Evolutionary conservation across 2,888 invertebrate species (phyloP).

Genomic region (Epicampocera succincta): DNA sequence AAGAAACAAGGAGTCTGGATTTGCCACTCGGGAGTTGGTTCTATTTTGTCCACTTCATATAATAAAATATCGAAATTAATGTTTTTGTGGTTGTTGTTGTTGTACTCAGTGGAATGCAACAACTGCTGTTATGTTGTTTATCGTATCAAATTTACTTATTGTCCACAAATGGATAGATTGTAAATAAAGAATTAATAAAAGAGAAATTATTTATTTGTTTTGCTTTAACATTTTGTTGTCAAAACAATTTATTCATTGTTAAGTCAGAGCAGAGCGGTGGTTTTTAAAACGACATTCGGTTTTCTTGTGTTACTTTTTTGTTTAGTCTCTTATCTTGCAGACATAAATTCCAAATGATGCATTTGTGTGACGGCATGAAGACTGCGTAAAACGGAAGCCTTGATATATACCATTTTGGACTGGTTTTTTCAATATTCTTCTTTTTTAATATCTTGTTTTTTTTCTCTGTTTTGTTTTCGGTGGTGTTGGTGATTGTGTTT

Average conservation of each 20-base stretch:
- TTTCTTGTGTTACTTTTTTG: too few species aligned
- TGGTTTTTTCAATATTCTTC: not conserved
- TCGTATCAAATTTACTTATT: too few species aligned
- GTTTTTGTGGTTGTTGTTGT: too few species aligned
- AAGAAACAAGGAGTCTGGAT: too few species aligned
- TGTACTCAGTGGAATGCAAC: too few species aligned
- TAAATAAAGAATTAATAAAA: too few species aligned
- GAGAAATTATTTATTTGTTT: too few species aligned
- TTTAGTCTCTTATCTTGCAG: slow-evolving; percentile 50
- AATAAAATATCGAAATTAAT: too few species aligned
- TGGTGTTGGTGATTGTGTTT: slow-evolving; percentile 21
- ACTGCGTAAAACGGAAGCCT: slow-evolving; percentile 63
- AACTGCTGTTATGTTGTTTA: too few species aligned
- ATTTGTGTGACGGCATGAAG: slow-evolving; percentile 19
- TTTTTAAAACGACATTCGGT: slow-evolving; percentile 31
- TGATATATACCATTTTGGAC: slow-evolving; percentile 48
- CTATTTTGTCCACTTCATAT: too few species aligned
- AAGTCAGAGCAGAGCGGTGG: slow-evolving; percentile 43
- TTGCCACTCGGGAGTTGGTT: too few species aligned
- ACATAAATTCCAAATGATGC: slow-evolving; percentile 35
- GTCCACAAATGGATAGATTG: too few species aligned
- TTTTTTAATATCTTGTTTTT: not conserved
- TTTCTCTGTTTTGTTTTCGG: slow-evolving; percentile 11
- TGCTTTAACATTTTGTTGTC: slow-evolving; percentile 63
- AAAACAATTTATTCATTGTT: slow-evolving; percentile 67